Evolutionary conservation across 2,888 invertebrate genomes (phyloP), one percentile per base, ranked within the genome.

Genomic region (Caenorhabditis becei): DNA sequence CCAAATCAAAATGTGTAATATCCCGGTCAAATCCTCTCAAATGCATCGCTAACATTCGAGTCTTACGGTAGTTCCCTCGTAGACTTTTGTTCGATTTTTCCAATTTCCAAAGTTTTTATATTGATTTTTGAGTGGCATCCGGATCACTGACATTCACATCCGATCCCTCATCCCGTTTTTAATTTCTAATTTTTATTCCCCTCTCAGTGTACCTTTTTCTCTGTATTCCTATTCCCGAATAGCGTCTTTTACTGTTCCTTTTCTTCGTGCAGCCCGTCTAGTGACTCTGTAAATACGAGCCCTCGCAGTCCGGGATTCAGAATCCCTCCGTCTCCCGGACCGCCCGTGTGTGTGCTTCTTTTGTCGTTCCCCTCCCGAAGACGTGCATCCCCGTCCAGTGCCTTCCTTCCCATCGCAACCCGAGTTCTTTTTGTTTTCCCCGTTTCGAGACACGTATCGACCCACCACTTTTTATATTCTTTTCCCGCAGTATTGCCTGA

Each of bases 361-460:
- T 41, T 5, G 5, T 41, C 41, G 32, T 14, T 32, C 28, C 49
- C 18, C 11, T 63, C 28, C 63, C 47, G 63, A 66, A 62, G 26
- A 62, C 44, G 44, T 47, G 62, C 47, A 44, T 47, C 67, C 44
- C 56, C 69, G 37, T 18, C 59, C 69, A 71, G 70, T 71, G 70
- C 70, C 70, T 71, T 71, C 61, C 51, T 71, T 71, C 70, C 62
- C 56, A 59, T 53, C 37, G 51, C 69, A 71, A 71, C 51, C 70
- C 61, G 53, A 61, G 69, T 59, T 51, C 24, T 32, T 24, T 51
- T 24, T 47, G 24, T 20, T 41, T 44, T 44, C 24, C 23, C 54
- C 23, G 20, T 41, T 41, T 20, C 32, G 51, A 63, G 44, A 69
- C 47, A 69, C 67, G 58, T 49, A 69, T 58, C 67, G 65, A 41